Base-by-base conservation (phyloP, 1,140 invertebrate species). In the Pseudomyrmex cubaensis region DNA sequence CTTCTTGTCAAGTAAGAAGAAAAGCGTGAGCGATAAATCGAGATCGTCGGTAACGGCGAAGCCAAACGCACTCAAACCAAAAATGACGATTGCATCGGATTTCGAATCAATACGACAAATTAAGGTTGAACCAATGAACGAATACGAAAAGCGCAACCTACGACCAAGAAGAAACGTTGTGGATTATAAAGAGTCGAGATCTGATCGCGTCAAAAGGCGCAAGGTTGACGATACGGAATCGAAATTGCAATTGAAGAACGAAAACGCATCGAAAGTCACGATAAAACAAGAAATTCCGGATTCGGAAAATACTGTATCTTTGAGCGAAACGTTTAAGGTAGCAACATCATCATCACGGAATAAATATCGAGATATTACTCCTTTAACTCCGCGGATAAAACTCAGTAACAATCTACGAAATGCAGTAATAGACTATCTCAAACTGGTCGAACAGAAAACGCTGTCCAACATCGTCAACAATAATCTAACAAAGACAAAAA, bases 111-210 rank as follows among this genome's bases (percentile, higher is more conserved):
- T 67, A 61, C 70, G 64, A 20, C 48, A 59, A 7, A 59, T 85
- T 13, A 82, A 88, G 17, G 25, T 63, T 0, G 87, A 90, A 17
- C 64, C 76, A 0, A 2, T 48, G 0, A 67, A 85, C 7, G 52
- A 82, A 2, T 62, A 64, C 4, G 61, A 66, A 12, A 61, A 80
- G 0, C 80, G 80, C 2, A 52, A 48, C 8, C 75, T 93, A 8
- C 86, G 92, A 54, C 91, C 92, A 0, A 87, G 92, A 20, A 92
- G 74, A 44, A 69, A 13, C 15, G 76, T 52, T 13, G 54, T 92
- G 0, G 63, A 82, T 50, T 89, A 89, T 13, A 56, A 44, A 0
- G 80, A 83, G 15, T 0, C 64, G 12, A 83, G 12, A 2, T 48
- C 12, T 77, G 35, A 22, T 20, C 13, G 13, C 4, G 1, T 9